Base-by-base conservation (phyloP, 2,113 vertebrate genomes). In the Heloderma charlesbogerti region DNA sequence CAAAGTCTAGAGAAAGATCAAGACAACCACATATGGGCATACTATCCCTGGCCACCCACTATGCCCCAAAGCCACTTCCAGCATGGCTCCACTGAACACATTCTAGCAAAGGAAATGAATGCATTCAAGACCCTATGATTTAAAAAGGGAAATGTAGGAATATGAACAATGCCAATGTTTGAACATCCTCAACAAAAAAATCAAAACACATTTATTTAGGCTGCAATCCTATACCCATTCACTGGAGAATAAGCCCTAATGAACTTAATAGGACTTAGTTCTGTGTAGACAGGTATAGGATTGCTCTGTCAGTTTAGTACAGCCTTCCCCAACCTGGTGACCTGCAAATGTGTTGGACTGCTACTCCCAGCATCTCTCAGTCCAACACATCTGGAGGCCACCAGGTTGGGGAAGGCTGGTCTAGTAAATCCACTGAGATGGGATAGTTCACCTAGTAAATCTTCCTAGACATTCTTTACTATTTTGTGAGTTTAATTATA, bases 61-160 rank as follows among this genome's bases (percentile, higher is more conserved):
- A 27, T 43, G 4, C 25, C 9, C 8, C n/a, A n/a, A n/a, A n/a
- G n/a, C n/a, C n/a, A n/a, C n/a, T n/a, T n/a, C n/a, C 34, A 63
- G 7, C 71, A 66, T 8, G 15, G 29, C 54, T 66, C 6, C 43
- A 29, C 60, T 80, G 78, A 10, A 4, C 69, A 72, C 45, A 25
- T 75, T 79, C 71, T 78, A 29, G 6, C 40, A 83, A 66, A 29
- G 20, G 1, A 48, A 29, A 54, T 78, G 29, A 2, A n/a, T 90
- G 34, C 2, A 82, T 78, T 85, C 69, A 74, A 51, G 54, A 27
- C 89, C 1, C 15, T 43, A 60, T 18, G 3, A 86, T 20, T 88
- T 43, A 9, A 66, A 10, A 90, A 27, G 43, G 0, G 0, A 0
- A 1, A 54, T 74, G 0, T 0, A 0, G 0, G 72, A 88, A 18